A percentile compares a stretch with the other conserved stretches of the same genome.
These are phyloP conservation scores for Drosophila nigromelanica DNA, from an alignment of 1,140 invertebrate genomes.

Conservation along the genomic window DNA sequence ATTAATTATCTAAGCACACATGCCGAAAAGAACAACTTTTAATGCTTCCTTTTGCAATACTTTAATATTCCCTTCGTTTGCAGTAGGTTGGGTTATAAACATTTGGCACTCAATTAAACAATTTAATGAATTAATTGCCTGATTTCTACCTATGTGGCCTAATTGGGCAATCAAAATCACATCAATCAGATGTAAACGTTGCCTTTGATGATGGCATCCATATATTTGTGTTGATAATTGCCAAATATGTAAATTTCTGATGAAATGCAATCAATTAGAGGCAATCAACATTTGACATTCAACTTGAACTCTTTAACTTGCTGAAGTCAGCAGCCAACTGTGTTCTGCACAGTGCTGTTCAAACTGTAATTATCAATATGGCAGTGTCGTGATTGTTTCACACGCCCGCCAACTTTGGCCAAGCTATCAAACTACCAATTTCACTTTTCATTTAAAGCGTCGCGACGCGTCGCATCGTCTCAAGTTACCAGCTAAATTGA, in stretches of 20 bases:
- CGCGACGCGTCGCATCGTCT: conserved; percentile 41
- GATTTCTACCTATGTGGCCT: conserved; percentile 8
- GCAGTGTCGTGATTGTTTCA: conserved; percentile 42
- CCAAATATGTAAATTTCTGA: conserved; percentile 70
- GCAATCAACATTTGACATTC: conserved; percentile 63
- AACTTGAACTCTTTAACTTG: conserved; percentile 26
- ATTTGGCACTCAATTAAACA: conserved; percentile 33
- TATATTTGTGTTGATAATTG: conserved; percentile 49
- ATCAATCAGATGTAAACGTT: conserved; percentile 57
- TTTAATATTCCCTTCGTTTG: no score
- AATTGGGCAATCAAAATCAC: conserved; percentile 52
- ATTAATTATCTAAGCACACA: no score
- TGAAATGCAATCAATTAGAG: conserved; percentile 70
- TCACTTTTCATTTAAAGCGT: conserved; percentile 65
- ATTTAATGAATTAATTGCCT: conserved; percentile 35
- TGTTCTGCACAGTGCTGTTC: conserved; percentile 29
- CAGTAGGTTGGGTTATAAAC: no score
- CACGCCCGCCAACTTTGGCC: conserved; percentile 49
- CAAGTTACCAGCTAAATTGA: conserved; percentile 58
- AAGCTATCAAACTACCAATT: conserved; percentile 57
- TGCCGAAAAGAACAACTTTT: no score
- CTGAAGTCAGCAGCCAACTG: conserved; percentile 13
- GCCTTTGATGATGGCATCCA: conserved; percentile 21
- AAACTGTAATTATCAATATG: conserved; percentile 49
- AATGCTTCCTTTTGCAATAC: no score